Evolutionary conservation across 2,888 invertebrate genomes (phyloP).

Genomic region (Drosophila merina): DNA sequence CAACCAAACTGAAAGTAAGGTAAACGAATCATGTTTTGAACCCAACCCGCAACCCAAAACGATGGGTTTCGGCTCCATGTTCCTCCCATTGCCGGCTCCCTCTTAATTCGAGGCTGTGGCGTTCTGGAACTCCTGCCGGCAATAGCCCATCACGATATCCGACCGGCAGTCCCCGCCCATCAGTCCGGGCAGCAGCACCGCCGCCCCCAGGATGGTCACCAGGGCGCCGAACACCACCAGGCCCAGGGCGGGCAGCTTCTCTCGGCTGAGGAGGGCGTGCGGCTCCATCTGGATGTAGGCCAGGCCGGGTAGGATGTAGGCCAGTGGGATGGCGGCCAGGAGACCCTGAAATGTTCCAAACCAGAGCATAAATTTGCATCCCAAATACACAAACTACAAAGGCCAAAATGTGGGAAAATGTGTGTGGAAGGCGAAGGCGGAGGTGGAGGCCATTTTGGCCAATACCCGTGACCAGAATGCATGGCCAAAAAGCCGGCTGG

Average conservation of each 20-base stretch:
- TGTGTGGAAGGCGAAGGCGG: neutral
- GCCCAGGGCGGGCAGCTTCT: constrained; percentile 89
- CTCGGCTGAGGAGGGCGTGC: constrained; percentile 87
- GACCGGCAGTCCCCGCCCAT: constrained; percentile 83
- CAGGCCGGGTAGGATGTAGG: constrained; percentile 91
- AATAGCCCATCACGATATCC: constrained; percentile 83
- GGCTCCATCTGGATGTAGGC: constrained; percentile 91
- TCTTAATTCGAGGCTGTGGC: constrained; percentile 56
- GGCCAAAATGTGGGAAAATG: neutral
- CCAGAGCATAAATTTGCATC: constrained; percentile 58
- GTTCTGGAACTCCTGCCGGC: constrained; percentile 79
- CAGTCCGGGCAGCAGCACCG: constrained; percentile 82
- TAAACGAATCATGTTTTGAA: neutral
- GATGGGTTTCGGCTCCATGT: constrained; percentile 6
- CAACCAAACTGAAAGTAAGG: neutral
- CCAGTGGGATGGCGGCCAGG: constrained; percentile 91
- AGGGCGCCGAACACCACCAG: constrained; percentile 88
- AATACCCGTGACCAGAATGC: constrained; percentile 41
- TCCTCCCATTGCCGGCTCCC: constrained; percentile 21
- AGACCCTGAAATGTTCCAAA: constrained; percentile 86
- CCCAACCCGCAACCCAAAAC: constrained; percentile 15
- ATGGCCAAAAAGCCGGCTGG: constrained; percentile 10
- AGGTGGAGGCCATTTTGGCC: constrained; percentile 12
- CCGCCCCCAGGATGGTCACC: constrained; percentile 83
- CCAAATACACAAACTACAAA: constrained; percentile 30